Evolutionary conservation across 2,888 invertebrate genomes (phyloP).

Genomic region (Dexiosoma caninum): DNA sequence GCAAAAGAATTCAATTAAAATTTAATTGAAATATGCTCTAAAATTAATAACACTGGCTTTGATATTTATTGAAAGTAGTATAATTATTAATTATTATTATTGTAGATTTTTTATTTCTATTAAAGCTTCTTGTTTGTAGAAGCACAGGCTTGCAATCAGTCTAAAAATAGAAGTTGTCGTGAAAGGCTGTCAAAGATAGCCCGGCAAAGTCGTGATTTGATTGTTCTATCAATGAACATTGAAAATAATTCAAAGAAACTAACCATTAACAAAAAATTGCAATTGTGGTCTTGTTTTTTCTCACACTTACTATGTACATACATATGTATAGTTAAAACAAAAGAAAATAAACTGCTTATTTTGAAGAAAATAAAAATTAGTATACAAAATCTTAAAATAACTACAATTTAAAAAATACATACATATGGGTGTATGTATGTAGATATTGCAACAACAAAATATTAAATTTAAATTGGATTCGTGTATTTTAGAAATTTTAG

Average conservation of each 20-base stretch:
- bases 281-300: conserved; percentile 17
- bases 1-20: background rate
- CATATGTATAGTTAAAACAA: no score
- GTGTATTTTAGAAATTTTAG: no score
- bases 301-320: no score
- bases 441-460: no score
- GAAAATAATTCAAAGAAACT: background rate
- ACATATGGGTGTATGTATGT: conserved; percentile 9
- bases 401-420: background rate
- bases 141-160: conserved; percentile 67
- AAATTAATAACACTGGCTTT: conserved; percentile 9
- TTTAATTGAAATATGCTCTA: background rate
- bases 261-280: conserved; percentile 9
- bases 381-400: background rate
- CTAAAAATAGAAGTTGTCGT: conserved; percentile 68
- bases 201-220: background rate
- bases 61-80: conserved; percentile 18
- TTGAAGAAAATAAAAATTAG: background rate
- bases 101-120: conserved; percentile 22
- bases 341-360: background rate
- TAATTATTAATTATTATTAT: background rate
- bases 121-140: conserved; percentile 56
- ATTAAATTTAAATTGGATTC: background rate
- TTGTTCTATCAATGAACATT: no score
- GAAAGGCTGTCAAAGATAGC: conserved; percentile 65